Conservation (phyloP, 1,140 invertebrate genomes). For the Solenopsis invicta region DNA sequence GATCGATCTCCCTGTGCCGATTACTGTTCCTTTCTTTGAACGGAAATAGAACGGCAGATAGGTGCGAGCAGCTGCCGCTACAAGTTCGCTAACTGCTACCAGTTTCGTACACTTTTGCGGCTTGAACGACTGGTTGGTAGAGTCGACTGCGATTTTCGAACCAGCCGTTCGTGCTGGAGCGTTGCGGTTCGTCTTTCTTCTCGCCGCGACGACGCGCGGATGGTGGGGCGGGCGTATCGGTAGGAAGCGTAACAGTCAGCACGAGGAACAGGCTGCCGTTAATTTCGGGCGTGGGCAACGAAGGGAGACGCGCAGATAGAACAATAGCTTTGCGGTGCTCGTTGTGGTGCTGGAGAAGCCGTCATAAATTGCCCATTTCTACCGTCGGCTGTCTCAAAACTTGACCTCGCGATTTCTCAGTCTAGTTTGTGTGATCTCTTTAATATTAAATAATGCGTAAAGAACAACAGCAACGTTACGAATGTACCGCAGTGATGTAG, state of each 20-base stretch:
- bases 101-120: neutral
- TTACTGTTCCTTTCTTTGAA: neutral
- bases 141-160: slow-evolving; percentile 13
- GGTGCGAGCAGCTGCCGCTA: neutral
- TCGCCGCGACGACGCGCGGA: slow-evolving; percentile 50
- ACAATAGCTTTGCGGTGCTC: neutral
- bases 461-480: no score
- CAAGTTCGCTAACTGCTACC: neutral
- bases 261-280: slow-evolving; percentile 21
- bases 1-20: neutral
- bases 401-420: neutral
- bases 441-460: neutral
- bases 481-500: neutral
- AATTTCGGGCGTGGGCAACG: slow-evolving; percentile 52
- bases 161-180: neutral
- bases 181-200: slow-evolving; percentile 34
- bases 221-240: neutral
- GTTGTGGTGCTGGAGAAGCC: neutral
- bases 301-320: neutral
- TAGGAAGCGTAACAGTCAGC: slow-evolving; percentile 39
- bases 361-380: neutral
- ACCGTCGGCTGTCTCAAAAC: neutral
- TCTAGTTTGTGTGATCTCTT: neutral
- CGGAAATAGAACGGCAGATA: neutral
- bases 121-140: neutral